These are phyloP conservation scores for Pseudorectes ferrugineus DNA, from an alignment of 2,113 vertebrate species.

Conservation along the genomic window DNA sequence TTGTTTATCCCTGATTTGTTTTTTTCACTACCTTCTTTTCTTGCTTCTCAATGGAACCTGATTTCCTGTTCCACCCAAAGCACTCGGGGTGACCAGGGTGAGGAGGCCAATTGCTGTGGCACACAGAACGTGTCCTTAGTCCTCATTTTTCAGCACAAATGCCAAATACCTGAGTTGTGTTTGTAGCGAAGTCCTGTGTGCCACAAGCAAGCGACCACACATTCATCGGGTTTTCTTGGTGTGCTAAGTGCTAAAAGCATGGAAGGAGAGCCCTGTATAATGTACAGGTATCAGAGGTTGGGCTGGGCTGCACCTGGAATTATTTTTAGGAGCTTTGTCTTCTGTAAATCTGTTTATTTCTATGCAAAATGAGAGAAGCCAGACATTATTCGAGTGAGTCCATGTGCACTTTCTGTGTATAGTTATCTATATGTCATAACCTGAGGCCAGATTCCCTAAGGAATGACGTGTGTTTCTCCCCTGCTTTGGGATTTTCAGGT, in stretches of 20 bases:
- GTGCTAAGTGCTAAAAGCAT: neutral
- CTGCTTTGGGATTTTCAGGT: neutral
- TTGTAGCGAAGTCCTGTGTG: neutral
- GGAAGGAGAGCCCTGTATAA: neutral
- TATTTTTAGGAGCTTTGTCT: neutral
- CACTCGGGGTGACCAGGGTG: rapidly evolving
- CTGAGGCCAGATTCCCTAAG: neutral
- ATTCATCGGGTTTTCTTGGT: neutral
- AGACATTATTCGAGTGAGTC: rapidly evolving
- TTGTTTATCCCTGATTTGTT: neutral
- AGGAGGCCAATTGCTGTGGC: neutral
- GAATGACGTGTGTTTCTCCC: neutral
- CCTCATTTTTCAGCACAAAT: neutral
- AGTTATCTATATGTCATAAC: rapidly evolving
- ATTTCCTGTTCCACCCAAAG: neutral
- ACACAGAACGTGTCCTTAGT: neutral
- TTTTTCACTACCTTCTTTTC: neutral
- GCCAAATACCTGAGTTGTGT: neutral
- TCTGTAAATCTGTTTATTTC: neutral
- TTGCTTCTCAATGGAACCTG: neutral
- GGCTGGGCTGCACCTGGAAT: neutral
- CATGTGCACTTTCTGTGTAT: rapidly evolving
- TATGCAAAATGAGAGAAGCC: neutral
- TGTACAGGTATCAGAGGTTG: neutral
- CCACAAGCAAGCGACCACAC: rapidly evolving